Evolutionary conservation across 2,888 invertebrate genomes (phyloP).

Genomic region (Beris chalybata): DNA sequence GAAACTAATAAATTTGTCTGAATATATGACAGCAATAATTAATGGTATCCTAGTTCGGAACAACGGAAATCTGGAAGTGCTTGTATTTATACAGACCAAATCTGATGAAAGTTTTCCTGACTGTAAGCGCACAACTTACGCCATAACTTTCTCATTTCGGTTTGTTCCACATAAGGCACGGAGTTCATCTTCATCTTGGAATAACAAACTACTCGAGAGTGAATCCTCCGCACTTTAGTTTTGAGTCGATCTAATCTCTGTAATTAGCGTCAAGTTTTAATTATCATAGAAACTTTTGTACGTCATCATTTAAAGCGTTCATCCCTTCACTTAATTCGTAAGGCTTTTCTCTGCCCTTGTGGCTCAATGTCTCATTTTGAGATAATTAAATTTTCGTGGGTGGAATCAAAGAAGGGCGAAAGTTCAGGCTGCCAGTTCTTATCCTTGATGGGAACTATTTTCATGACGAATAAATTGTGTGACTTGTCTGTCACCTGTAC

Average conservation of each 20-base stretch:
- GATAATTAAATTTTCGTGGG: too few species aligned
- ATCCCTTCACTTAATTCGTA: too few species aligned
- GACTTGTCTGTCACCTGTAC: too few species aligned
- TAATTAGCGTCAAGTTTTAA: slow-evolving; percentile 14
- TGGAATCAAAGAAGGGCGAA: too few species aligned
- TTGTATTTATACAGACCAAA: slow-evolving; percentile 3
- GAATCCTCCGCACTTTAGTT: slow-evolving; percentile 18
- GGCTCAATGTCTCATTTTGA: too few species aligned
- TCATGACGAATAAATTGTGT: too few species aligned
- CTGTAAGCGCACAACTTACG: slow-evolving; percentile 40
- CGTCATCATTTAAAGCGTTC: too few species aligned
- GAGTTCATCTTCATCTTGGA: slow-evolving; percentile 13
- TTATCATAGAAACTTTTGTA: background rate
- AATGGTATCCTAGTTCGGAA: slow-evolving; percentile 21
- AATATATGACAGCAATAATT: slow-evolving; percentile 30
- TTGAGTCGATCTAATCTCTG: slow-evolving; percentile 21
- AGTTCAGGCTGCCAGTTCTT: too few species aligned
- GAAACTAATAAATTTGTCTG: slow-evolving; percentile 25
- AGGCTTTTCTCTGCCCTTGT: too few species aligned
- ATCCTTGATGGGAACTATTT: too few species aligned
- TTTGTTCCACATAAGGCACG: background rate
- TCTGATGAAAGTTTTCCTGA: background rate
- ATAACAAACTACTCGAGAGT: slow-evolving; percentile 6
- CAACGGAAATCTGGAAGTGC: background rate
- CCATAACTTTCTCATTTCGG: background rate